These are phyloP conservation scores for Copidosoma aretas DNA, from an alignment of 2,888 invertebrate genomes.

Conservation along the genomic window DNA sequence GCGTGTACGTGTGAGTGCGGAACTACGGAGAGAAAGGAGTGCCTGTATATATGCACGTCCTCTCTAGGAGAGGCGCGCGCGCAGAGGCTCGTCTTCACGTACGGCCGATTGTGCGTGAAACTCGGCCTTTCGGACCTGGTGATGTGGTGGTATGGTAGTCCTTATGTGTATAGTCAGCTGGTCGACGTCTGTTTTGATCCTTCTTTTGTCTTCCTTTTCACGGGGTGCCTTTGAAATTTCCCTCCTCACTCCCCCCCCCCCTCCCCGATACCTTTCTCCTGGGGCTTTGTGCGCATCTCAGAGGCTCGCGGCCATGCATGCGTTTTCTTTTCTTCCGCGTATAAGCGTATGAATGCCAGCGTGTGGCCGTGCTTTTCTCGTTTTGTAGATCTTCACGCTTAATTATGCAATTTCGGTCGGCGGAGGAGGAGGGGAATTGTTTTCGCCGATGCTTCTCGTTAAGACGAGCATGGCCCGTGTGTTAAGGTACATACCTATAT, in stretches of 20 bases:
- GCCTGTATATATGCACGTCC: no score
- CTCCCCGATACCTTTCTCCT: neutral
- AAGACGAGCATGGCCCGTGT: constrained; percentile 26
- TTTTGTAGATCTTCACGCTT: constrained; percentile 24
- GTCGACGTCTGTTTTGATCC: constrained; percentile 17
- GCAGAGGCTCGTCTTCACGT: constrained; percentile 11
- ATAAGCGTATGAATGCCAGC: constrained; percentile 6
- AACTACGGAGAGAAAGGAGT: no score
- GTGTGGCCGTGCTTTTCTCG: neutral
- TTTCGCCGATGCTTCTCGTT: constrained; percentile 19
- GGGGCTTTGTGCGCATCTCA: neutral
- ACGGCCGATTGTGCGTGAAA: constrained; percentile 26
- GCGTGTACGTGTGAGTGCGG: no score
- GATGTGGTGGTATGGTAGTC: neutral
- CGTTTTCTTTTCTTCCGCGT: neutral
- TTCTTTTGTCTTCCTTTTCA: neutral
- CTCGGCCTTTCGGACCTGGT: neutral
- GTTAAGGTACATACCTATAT: no score
- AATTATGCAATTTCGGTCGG: constrained; percentile 35
- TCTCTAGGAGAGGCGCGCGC: neutral
- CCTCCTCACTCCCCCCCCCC: neutral
- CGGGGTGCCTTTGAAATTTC: neutral
- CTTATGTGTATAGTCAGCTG: no score
- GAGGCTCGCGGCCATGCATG: neutral
- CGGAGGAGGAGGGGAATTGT: constrained; percentile 5